Base-by-base conservation (phyloP, 2,113 vertebrate genomes). In the Crotalus helleri region DNA sequence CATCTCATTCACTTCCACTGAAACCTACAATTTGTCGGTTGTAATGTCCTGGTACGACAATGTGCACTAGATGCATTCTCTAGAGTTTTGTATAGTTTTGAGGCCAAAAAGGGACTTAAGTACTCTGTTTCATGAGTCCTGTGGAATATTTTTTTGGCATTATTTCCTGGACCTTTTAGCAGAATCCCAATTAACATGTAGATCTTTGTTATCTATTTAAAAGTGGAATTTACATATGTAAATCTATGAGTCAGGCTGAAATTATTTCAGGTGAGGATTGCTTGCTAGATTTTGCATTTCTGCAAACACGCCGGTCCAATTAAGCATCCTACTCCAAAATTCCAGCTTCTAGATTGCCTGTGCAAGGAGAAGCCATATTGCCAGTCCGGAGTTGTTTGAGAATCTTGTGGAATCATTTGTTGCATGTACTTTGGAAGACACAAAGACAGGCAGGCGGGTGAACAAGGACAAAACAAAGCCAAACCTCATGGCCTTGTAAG, bases 401-500 rank as follows among this genome's bases (percentile, higher is more conserved):
- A 46, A 91, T 92, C 0, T 0, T 90, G 33, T 24, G 69, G 26
- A 55, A 86, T 44, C 8, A 64, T 49, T 69, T 15, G 26, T 74
- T 64, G 24, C 64, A 10, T 93, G 94, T 93, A 64, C 90, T 81
- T 87, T 92, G 92, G 64, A 94, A 91, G 19, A 93, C 64, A 8
- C 58, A 95, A 64, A 64, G 57, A 49, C 44, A 91, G 49, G 86
- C 59, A 49, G 53, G 94, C 87, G 39, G 58, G 94, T 44, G 93
- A 92, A 90, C 95, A 93, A 86, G 64, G 94, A 59, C 29, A 44
- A 94, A 91, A 58, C 64, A 17, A 89, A 88, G 95, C 90, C 88
- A 94, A 95, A 61, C 90, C 85, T 93, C 0, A 2, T 93, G 95
- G 95, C 96, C 96, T 96, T 95, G 94, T 90, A 93, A 94, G 92